These are phyloP conservation scores for Ophthalmotilapia sp. DNA, from an alignment of 2,113 vertebrate genomes.

Conservation along the genomic window DNA sequence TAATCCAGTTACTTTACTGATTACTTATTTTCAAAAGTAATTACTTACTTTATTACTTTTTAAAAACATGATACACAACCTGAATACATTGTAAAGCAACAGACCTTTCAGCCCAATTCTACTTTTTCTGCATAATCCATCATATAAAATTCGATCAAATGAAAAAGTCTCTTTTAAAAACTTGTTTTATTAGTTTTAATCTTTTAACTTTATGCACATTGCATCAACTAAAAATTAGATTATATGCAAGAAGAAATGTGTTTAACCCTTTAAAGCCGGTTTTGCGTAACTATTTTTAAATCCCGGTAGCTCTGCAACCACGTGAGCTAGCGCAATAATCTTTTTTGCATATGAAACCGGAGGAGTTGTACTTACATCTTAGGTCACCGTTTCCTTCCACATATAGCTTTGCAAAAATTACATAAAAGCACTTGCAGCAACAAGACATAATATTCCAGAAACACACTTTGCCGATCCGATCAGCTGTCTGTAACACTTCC, in stretches of 20 bases:
- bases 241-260: neutral
- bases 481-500: accelerated
- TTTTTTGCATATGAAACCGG: neutral
- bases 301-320: accelerated
- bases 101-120: neutral
- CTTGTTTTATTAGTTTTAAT: neutral
- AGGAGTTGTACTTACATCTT: neutral
- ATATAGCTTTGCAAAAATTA: neutral
- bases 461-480: neutral
- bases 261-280: neutral
- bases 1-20: neutral
- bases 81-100: neutral
- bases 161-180: neutral
- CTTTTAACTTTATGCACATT: neutral
- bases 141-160: neutral
- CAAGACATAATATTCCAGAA: neutral
- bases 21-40: neutral
- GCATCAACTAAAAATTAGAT: neutral
- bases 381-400: neutral
- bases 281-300: neutral
- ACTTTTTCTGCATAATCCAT: neutral
- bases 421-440: neutral
- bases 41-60: neutral
- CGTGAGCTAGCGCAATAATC: accelerated
- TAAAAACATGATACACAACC: neutral